Base-by-base conservation (phyloP, 2,113 vertebrate species). In the Hiodon alosoides region DNA sequence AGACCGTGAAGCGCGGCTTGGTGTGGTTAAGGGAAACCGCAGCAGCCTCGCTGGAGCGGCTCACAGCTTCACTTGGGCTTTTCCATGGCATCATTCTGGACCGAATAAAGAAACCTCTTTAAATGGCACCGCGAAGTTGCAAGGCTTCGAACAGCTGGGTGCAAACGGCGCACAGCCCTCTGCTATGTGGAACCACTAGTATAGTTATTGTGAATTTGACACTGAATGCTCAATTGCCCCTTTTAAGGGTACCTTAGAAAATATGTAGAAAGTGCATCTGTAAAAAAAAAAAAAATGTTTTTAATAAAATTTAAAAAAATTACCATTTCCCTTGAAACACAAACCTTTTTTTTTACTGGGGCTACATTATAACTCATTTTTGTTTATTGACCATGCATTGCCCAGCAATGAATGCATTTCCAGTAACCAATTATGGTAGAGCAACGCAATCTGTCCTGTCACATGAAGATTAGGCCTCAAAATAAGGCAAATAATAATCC, bases 31-130 rank as follows among this genome's bases (percentile, higher is more conserved):
- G 53, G 57, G 67, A 74, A 77, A 68, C 67, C 79, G 81, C 62
- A 69, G 72, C 65, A 55, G 60, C 59, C 77, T 81, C 80, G 80
- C 71, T 13, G 71, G 73, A 81, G 69, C 68, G 62, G 64, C 69
- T 86, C 67, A 77, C 76, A 76, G 82, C 85, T 82, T 82, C 82
- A 13, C 82, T 72, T 72, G 65, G 81, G 81, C 79, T 84, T 86
- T 87, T 86, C 84, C 86, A 85, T 82, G 71, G 79, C 81, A 86
- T 91, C 84, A 87, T 75, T 80, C 71, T 58, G 48, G 73, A 83
- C 59, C 76, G 81, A 85, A 83, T 81, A 82, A 85, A 86, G 78
- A 31, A 80, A 81, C 79, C 84, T 82, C 72, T 78, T 81, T 81
- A 80, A 85, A 84, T 79, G 81, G 74, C 81, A 80, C 77, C 67